phyloP scores from a whole-genome alignment of 2,113 vertebrate species.

The Calidris pugnax region DNA sequence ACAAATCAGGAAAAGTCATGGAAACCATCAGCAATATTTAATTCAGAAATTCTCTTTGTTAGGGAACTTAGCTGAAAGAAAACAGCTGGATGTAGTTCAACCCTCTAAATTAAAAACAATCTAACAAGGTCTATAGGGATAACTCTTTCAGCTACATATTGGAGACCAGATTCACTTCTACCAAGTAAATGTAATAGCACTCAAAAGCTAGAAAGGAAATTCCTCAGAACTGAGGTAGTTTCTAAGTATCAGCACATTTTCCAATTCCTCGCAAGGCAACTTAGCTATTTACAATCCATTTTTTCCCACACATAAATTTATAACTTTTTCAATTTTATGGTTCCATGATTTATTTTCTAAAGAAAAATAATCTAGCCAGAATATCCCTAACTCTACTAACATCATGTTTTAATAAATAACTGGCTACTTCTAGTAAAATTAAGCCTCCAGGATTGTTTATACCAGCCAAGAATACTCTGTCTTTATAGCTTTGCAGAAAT shows the following conservation, averaged over 20 bases:
- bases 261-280: slow-evolving; percentile 74
- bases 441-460: slow-evolving; percentile 72
- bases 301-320: slow-evolving; percentile 70
- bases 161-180: slow-evolving; percentile 78
- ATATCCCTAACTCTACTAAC: slow-evolving; percentile 74
- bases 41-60: slow-evolving; percentile 77
- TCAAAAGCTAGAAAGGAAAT: slow-evolving; percentile 81
- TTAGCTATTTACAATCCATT: slow-evolving; percentile 78
- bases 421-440: slow-evolving; percentile 78
- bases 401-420: slow-evolving; percentile 83
- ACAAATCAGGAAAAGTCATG: slow-evolving; percentile 72
- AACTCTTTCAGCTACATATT: slow-evolving; percentile 75
- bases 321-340: slow-evolving; percentile 64
- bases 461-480: slow-evolving; percentile 68
- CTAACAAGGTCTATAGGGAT: slow-evolving; percentile 78
- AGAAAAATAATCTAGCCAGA: slow-evolving; percentile 69
- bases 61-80: slow-evolving; percentile 74
- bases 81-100: slow-evolving; percentile 79
- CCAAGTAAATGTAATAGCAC: slow-evolving; percentile 75
- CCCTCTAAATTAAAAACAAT: slow-evolving; percentile 80
- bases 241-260: slow-evolving; percentile 78
- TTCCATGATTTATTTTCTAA: slow-evolving; percentile 65
- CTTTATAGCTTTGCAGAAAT: slow-evolving; percentile 71
- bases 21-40: slow-evolving; percentile 77
- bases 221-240: slow-evolving; percentile 83